Evolutionary conservation across 2,888 invertebrate genomes (phyloP), one percentile per base, ranked within the genome.

Genomic region (Trichacis sp.): DNA sequence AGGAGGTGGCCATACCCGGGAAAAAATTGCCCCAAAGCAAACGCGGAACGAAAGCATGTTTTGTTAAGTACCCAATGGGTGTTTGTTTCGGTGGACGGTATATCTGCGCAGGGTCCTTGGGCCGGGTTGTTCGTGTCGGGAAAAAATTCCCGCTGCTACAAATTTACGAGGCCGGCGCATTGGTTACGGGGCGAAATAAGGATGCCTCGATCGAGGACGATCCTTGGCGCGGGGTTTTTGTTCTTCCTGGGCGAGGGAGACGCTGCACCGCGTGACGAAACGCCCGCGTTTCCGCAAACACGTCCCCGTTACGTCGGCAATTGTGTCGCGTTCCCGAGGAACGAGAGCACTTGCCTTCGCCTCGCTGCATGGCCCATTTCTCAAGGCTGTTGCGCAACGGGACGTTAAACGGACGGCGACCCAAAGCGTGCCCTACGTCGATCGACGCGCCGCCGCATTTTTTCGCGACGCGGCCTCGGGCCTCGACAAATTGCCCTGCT

Each of bases 201-300:
- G 51, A 48, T 38, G 30, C 48, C 11, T 2, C 15, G 8, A 12
- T 40, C 8, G 8, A 40, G 48, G 19, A 58, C 58, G 49, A 54
- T 24, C 3, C 3, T 29, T 55, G 58, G 57, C 52, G 53, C 17
- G 59, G 64, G 45, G 53, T 67, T 59, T 63, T 62, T 57, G 52
- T 55, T 49, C 66, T 73, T 71, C 46, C 57, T 69, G 24, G 24
- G 58, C 52, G 57, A 5, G 30, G 51, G 58, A 43, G 55, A 74
- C 64, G 60, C 42, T 61, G 62, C 56, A 71, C 68, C 70, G 73
- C 77, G 76, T 78, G 76, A 79, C 80, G 74, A 72, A 71, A 58
- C 55, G 70, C 70, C 74, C 71, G 64, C 72, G 73, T 75, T 82
- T 82, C 82, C 82, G 82, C 81, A 81, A 82, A 82, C 79, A 82